A percentile compares a stretch with the other conserved stretches of the same genome.
These are phyloP conservation scores for Subanguina moxae DNA, from an alignment of 1,140 invertebrate species.

Conservation along the genomic window DNA sequence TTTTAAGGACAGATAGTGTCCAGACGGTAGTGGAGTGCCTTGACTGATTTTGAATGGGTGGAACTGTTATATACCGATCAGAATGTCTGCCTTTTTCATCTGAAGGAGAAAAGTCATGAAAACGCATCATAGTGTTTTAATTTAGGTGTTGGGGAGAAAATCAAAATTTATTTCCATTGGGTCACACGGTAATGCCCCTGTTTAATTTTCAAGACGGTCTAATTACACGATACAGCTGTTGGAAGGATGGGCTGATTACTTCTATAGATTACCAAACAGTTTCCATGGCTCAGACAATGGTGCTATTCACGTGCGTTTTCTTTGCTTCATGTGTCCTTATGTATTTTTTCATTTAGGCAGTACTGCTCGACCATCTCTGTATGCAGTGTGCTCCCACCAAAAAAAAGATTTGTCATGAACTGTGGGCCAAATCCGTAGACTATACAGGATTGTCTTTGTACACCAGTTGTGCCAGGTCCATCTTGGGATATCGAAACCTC, in stretches of 20 bases:
- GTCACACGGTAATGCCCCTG: too few species aligned
- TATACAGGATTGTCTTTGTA: slow-evolving; percentile 31
- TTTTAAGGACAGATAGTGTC: too few species aligned
- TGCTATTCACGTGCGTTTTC: slow-evolving; percentile 39
- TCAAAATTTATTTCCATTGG: too few species aligned
- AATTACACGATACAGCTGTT: slow-evolving; percentile 29
- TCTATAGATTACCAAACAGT: slow-evolving; percentile 30
- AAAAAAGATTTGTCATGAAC: slow-evolving; percentile 5
- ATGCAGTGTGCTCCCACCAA: slow-evolving; percentile 10
- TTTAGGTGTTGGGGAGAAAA: too few species aligned
- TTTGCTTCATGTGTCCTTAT: background rate
- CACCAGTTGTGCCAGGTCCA: slow-evolving; percentile 32
- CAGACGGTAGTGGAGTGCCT: too few species aligned
- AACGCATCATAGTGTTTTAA: too few species aligned
- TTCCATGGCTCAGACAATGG: slow-evolving; percentile 52
- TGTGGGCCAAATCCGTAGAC: slow-evolving; percentile 32
- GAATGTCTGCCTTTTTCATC: too few species aligned
- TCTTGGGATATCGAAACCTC: slow-evolving; percentile 31
- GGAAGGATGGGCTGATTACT: slow-evolving; percentile 36
- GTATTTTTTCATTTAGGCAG: slow-evolving; percentile 33
- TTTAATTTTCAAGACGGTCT: slow-evolving; percentile 25
- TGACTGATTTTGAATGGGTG: too few species aligned
- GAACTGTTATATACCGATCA: too few species aligned
- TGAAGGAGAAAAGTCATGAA: too few species aligned
- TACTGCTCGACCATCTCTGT: slow-evolving; percentile 40